Conservation (phyloP, 2,888 invertebrate genomes). For the Microplitis manilae region DNA sequence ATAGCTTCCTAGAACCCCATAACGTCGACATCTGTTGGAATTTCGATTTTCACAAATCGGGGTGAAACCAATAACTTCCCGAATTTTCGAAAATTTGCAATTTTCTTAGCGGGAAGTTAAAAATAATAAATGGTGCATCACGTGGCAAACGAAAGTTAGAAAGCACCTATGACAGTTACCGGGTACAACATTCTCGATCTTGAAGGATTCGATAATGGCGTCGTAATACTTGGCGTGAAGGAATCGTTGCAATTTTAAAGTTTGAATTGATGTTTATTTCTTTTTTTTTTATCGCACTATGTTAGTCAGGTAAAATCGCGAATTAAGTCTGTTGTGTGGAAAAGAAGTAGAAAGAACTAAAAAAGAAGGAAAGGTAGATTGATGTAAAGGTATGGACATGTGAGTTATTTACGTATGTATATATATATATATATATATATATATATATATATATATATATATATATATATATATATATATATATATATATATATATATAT, state of each 20-base stretch:
- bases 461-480: not conserved
- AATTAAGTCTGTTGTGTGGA: not conserved
- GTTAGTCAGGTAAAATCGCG: slow-evolving; percentile 10
- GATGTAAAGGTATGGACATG: not conserved
- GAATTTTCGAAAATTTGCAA: no score
- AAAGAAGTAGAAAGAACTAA: not conserved
- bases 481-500: slow-evolving; percentile 9
- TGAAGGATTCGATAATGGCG: slow-evolving; percentile 19
- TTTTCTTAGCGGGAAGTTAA: no score
- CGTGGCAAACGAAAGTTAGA: not conserved
- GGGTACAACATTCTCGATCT: slow-evolving; percentile 6
- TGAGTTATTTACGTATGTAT: no score
- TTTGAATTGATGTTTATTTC: not conserved
- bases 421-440: no score
- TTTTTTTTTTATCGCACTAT: not conserved
- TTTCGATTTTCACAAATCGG: no score
- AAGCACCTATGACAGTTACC: slow-evolving; percentile 7
- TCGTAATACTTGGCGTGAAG: not conserved
- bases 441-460: not conserved
- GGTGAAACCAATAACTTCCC: no score
- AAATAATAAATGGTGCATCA: slow-evolving; percentile 16
- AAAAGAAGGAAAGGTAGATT: not conserved
- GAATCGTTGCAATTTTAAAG: slow-evolving; percentile 2
- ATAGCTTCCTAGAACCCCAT: no score
- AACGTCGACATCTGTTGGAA: no score